phyloP scores from a whole-genome alignment of 2,113 vertebrate species.

The Rhadina sibilatrix region DNA sequence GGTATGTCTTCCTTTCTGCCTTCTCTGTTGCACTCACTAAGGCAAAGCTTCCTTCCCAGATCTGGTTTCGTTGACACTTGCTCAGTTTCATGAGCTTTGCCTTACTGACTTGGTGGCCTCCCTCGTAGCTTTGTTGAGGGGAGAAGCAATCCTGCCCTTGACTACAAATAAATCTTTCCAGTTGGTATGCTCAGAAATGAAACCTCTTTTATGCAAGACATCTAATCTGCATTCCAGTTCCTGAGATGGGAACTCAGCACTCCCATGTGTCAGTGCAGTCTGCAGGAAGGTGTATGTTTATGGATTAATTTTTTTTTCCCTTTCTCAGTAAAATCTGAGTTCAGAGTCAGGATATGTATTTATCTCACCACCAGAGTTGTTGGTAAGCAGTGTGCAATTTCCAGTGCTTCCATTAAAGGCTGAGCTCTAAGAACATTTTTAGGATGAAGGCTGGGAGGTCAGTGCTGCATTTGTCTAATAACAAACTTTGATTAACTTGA shows the following conservation, averaged over 20 bases:
- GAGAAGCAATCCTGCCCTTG: not conserved
- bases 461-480: not conserved
- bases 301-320: not conserved
- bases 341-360: no score
- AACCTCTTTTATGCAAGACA: not conserved
- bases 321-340: not conserved
- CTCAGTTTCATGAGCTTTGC: not conserved
- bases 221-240: not conserved
- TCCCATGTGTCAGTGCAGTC: not conserved
- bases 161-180: not conserved
- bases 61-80: not conserved
- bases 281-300: not conserved
- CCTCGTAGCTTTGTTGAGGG: not conserved
- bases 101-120: not conserved
- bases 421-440: not conserved
- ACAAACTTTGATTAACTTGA: not conserved
- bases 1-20: not conserved
- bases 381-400: not conserved
- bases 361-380: not conserved
- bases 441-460: not conserved
- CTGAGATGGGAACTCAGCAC: not conserved
- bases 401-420: not conserved
- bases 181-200: not conserved
- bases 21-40: not conserved
- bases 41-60: slow-evolving; percentile 5